Evolutionary conservation across 2,888 invertebrate species (phyloP), one percentile per base, ranked within the genome.

Genomic region (Sphaerophoria taeniata): DNA sequence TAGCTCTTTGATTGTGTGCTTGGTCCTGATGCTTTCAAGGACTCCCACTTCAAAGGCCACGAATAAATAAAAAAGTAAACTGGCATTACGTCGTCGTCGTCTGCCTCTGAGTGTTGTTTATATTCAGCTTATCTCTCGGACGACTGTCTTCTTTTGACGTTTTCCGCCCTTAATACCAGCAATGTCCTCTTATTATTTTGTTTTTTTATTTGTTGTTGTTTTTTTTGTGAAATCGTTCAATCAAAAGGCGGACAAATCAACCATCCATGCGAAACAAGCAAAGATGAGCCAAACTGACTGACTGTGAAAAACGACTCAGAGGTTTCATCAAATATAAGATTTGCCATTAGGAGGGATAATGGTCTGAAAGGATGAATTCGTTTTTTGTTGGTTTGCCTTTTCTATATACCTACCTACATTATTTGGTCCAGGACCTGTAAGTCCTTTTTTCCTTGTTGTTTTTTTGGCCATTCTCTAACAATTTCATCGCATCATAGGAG

Each of bases 291-390:
- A 51, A 85, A 76, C 81, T 73, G 81, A 81, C 81, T 79, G 75
- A 83, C 86, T 82, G 86, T 78, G 74, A 87, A 83, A 78, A 87
- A 87, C 67, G 81, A 87, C 83, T 87, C 75, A 73, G 83, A 87
- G 83, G 83, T 79, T 87, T 79, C 77, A 87, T 87, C 83, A 87
- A 85, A 85, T 80, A 85, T 81, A 85, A 85, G 81, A 85, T 85
- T 81, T 85, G 73, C 85, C 70, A 81, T 85, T 85, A 85, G 69
- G 65, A 72, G 56, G 81, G 76, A 85, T 85, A 85, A 87, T 87
- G 83, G 83, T 61, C 78, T 61, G 76, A 83, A 79, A 75, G 83
- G 79, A 79, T 83, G 78, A 78, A 78, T 80, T 73, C 56, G 34
- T 82, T 77, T 81, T 24, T 70, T 76, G 51, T 81, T 73, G 55